phyloP scores from a whole-genome alignment of 2,113 vertebrate genomes.

The Cryptotis parvus region DNA sequence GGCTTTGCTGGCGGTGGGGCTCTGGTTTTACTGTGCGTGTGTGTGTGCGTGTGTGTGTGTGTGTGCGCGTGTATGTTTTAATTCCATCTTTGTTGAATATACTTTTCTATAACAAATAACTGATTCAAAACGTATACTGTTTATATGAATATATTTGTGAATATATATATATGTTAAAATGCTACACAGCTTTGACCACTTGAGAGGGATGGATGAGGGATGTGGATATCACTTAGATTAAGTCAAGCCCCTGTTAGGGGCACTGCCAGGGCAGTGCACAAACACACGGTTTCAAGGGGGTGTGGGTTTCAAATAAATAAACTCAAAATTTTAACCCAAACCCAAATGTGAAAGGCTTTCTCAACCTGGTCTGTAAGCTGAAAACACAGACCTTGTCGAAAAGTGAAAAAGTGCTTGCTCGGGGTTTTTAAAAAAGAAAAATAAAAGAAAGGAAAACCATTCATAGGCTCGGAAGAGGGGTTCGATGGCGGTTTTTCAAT shows the following conservation, averaged over 20 bases:
- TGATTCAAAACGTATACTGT: slow-evolving; percentile 86
- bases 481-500: slow-evolving; percentile 68
- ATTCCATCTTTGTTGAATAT: slow-evolving; percentile 72
- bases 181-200: slow-evolving; percentile 83
- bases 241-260: slow-evolving; percentile 81
- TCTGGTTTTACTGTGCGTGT: not conserved
- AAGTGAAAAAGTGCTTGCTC: slow-evolving; percentile 85
- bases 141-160: slow-evolving; percentile 82
- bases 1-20: not conserved
- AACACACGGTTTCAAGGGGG: slow-evolving; percentile 80
- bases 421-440: not conserved
- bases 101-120: slow-evolving; percentile 81
- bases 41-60: not conserved
- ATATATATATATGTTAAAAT: slow-evolving; percentile 83
- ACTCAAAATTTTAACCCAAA: slow-evolving; percentile 83
- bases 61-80: slow-evolving; percentile 26
- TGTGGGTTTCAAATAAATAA: slow-evolving; percentile 86
- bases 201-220: slow-evolving; percentile 80
- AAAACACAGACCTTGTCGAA: slow-evolving; percentile 73
- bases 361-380: slow-evolving; percentile 75
- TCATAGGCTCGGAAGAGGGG: slow-evolving; percentile 77
- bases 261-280: slow-evolving; percentile 80
- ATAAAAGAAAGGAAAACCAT: slow-evolving; percentile 76
- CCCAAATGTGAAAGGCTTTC: slow-evolving; percentile 74
- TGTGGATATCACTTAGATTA: slow-evolving; percentile 75